Evolutionary conservation across 2,113 vertebrate species (phyloP).

Genomic region (cat (Felis catus)): F.catus_Fca126_mat1.0 CM031421.1:62684001-62684500

Average conservation of each 20-base stretch:
- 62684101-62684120: background rate
- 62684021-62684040: background rate
- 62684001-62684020: background rate
- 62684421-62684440: slow-evolving; percentile 75
- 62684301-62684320: slow-evolving; percentile 77
- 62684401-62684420: slow-evolving; percentile 82
- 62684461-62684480: slow-evolving; percentile 80
- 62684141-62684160: slow-evolving; percentile 50
- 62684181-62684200: slow-evolving; percentile 23
- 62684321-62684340: slow-evolving; percentile 66
- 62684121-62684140: background rate
- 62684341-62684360: slow-evolving; percentile 71
- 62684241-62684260: background rate
- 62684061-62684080: background rate
- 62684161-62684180: background rate
- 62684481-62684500: slow-evolving; percentile 81
- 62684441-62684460: slow-evolving; percentile 77
- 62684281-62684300: slow-evolving; percentile 51
- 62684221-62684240: background rate
- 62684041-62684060: slow-evolving; percentile 10
- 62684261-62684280: background rate
- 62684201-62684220: slow-evolving; percentile 34
- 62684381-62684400: slow-evolving; percentile 43
- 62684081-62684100: background rate
- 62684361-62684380: slow-evolving; percentile 76